phyloP scores from a whole-genome alignment of 2,113 vertebrate species.

The Panthera tigris region DNA sequence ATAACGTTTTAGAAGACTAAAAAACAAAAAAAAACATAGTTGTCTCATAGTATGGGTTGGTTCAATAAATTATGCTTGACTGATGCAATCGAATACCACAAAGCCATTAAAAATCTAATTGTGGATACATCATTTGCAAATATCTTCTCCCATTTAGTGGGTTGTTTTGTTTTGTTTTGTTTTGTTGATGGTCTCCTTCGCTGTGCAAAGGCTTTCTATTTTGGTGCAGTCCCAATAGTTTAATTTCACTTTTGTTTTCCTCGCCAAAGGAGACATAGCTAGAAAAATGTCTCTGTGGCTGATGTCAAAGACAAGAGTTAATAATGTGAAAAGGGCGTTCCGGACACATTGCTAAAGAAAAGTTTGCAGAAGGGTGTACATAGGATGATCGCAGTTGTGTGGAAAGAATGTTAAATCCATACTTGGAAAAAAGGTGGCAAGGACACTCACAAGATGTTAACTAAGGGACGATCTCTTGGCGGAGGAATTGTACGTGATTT shows the following conservation, averaged over 20 bases:
- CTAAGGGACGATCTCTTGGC: neutral
- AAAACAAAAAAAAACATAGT: neutral
- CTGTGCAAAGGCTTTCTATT: neutral
- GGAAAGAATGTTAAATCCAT: neutral
- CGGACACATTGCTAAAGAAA: neutral
- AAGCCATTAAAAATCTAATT: constrained; percentile 28
- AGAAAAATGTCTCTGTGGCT: neutral
- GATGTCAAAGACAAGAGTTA: neutral
- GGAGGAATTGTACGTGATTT: constrained; percentile 12
- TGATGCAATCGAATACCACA: neutral
- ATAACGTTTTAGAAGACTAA: neutral
- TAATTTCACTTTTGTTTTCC: neutral
- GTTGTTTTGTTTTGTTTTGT: neutral
- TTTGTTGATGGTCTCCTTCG: neutral
- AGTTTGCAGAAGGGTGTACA: neutral
- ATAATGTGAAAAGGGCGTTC: neutral
- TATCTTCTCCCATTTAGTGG: neutral
- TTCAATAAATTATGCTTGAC: constrained; percentile 32
- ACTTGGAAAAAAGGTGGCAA: neutral
- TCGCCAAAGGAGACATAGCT: neutral
- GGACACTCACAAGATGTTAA: neutral
- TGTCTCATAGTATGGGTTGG: neutral
- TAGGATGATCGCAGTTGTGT: neutral
- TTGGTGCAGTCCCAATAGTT: neutral
- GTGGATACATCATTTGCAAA: neutral